Percentiles rank a stretch among this genome's conserved stretches.
Evolutionary conservation across 2,113 vertebrate species (phyloP).

Genomic region (Trogon surrucura): DNA sequence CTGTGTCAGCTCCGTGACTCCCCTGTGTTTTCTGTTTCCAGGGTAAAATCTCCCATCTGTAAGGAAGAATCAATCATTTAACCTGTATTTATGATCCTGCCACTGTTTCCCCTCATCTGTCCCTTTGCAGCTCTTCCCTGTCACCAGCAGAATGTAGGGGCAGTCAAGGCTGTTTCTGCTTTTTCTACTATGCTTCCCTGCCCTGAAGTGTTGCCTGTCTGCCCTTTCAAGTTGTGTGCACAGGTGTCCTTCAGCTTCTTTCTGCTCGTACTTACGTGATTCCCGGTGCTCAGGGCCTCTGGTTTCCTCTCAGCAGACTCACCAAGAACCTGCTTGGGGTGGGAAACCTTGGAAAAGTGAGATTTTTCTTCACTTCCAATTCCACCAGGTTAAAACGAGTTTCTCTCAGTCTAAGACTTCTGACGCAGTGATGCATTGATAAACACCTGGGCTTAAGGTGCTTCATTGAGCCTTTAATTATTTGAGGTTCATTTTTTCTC

Average conservation of each 20-base stretch:
- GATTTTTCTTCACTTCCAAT: background rate
- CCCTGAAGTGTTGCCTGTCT: rapidly evolving
- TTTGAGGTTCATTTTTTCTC: background rate
- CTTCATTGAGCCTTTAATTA: background rate
- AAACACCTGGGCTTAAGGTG: background rate
- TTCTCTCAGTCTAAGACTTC: background rate
- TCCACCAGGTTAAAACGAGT: background rate
- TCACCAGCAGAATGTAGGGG: background rate
- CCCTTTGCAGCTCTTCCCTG: background rate
- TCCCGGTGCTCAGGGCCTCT: background rate
- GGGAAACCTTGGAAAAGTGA: background rate
- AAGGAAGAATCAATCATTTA: background rate
- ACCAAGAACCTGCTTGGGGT: rapidly evolving
- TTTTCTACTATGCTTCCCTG: background rate
- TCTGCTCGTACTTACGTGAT: background rate
- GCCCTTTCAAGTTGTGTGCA: background rate
- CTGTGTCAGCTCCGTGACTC: background rate
- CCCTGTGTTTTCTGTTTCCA: background rate
- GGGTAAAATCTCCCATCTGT: background rate
- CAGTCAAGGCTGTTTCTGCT: background rate
- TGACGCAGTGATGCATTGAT: background rate
- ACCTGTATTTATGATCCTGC: background rate
- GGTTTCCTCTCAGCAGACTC: background rate
- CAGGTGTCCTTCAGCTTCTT: background rate
- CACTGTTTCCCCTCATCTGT: background rate